These are phyloP conservation scores for Rhizomys pruinosus DNA, from an alignment of 2,113 vertebrate species.

Conservation along the genomic window DNA sequence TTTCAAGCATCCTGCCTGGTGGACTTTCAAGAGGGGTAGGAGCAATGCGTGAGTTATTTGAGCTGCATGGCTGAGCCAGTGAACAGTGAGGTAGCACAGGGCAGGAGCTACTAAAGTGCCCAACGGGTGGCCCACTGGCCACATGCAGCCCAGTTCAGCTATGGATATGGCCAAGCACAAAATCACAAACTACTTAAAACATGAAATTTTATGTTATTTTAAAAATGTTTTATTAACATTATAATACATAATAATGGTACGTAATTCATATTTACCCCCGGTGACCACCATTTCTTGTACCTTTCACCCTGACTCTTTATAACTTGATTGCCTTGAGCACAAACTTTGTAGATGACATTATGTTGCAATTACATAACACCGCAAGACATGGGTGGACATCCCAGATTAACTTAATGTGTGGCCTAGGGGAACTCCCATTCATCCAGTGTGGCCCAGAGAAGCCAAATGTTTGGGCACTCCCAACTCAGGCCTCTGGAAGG, in stretches of 20 bases:
- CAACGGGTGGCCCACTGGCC: too few species aligned
- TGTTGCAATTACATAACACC: neutral
- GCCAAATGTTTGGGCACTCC: too few species aligned
- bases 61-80: too few species aligned
- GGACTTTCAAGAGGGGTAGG: neutral
- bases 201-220: neutral
- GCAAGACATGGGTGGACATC: neutral
- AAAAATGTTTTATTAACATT: too few species aligned
- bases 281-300: too few species aligned
- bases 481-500: neutral
- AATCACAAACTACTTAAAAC: neutral
- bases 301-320: too few species aligned
- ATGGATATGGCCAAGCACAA: neutral
- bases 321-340: too few species aligned
- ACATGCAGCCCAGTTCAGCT: neutral
- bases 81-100: neutral
- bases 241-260: too few species aligned
- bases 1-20: neutral
- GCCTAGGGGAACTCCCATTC: neutral
- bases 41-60: neutral
- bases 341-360: neutral
- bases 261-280: too few species aligned
- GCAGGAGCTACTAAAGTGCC: neutral
- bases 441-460: neutral
- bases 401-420: neutral